Conservation (phyloP, 2,888 invertebrate species). For the Melinaea menophilus region DNA sequence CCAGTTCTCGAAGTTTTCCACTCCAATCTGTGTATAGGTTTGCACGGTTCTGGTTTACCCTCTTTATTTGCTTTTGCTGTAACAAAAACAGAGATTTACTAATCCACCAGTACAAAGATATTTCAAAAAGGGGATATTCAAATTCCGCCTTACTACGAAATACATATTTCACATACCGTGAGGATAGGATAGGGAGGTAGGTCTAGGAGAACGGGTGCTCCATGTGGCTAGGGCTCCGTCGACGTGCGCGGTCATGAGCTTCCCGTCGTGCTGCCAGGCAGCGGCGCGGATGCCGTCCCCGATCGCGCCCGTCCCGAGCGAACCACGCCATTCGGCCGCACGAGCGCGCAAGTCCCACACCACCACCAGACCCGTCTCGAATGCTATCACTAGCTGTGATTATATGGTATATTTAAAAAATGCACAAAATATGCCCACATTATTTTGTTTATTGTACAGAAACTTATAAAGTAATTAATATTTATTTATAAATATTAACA, state of each 20-base stretch:
- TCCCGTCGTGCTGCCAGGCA: slow-evolving; percentile 98
- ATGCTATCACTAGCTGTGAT: slow-evolving; percentile 95
- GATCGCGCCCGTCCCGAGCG: slow-evolving; percentile 86
- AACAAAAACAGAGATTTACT: slow-evolving; percentile 35
- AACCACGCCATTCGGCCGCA: slow-evolving; percentile 90
- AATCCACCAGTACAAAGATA: not conserved
- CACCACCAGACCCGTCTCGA: slow-evolving; percentile 95
- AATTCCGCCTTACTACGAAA: no score
- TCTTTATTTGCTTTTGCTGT: slow-evolving; percentile 94
- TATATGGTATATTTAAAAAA: not conserved
- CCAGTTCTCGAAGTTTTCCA: slow-evolving; percentile 94
- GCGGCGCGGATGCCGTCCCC: slow-evolving; percentile 89
- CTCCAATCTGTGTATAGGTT: slow-evolving; percentile 96
- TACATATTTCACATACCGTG: slow-evolving; percentile 83
- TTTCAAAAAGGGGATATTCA: not conserved
- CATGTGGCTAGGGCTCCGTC: slow-evolving; percentile 98
- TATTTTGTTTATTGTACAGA: not conserved
- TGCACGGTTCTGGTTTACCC: slow-evolving; percentile 94
- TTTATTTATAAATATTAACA: slow-evolving; percentile 1
- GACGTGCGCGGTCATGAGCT: slow-evolving; percentile 96
- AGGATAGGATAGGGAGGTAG: slow-evolving; percentile 90
- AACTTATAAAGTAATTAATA: not conserved
- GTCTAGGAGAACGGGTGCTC: slow-evolving; percentile 88
- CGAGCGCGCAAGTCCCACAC: slow-evolving; percentile 96
- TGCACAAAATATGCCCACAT: no score